Percentiles rank a stretch among this genome's conserved stretches.
Evolutionary conservation across 2,797 vertebrate genomes (phyloP).

Genomic region (Hapalemur alaotrensis): DNA sequence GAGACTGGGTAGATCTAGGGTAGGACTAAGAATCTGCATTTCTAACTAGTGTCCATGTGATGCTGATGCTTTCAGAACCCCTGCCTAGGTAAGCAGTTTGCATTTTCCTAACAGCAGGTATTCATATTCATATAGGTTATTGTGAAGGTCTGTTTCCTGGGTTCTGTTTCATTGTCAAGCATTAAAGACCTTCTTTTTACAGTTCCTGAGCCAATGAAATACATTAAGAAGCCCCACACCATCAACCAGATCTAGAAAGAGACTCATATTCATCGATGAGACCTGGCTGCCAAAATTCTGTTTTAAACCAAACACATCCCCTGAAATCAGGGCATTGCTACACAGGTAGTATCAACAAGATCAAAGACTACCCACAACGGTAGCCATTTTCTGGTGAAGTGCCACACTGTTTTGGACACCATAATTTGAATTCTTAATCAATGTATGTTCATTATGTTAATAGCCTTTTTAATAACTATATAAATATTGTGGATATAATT

Average conservation of each 20-base stretch:
- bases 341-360: neutral
- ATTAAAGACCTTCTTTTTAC: neutral
- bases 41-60: neutral
- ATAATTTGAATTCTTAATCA: neutral
- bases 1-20: neutral
- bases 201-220: neutral
- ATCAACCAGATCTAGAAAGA: neutral
- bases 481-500: neutral
- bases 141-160: neutral
- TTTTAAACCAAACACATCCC: neutral
- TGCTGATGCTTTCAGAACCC: neutral
- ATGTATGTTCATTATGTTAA: neutral
- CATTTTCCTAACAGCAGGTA: neutral
- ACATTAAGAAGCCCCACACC: neutral
- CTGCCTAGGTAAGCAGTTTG: neutral
- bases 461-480: neutral
- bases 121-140: neutral
- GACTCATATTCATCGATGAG: neutral
- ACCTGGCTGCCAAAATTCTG: neutral
- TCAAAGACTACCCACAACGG: neutral
- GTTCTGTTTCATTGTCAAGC: neutral
- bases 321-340: neutral
- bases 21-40: neutral
- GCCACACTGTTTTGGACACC: neutral
- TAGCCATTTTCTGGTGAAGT: neutral